Percentiles rank a stretch among this genome's conserved stretches.
Evolutionary conservation across 2,888 invertebrate genomes (phyloP).

Genomic region (Aspidiotus destructor): DNA sequence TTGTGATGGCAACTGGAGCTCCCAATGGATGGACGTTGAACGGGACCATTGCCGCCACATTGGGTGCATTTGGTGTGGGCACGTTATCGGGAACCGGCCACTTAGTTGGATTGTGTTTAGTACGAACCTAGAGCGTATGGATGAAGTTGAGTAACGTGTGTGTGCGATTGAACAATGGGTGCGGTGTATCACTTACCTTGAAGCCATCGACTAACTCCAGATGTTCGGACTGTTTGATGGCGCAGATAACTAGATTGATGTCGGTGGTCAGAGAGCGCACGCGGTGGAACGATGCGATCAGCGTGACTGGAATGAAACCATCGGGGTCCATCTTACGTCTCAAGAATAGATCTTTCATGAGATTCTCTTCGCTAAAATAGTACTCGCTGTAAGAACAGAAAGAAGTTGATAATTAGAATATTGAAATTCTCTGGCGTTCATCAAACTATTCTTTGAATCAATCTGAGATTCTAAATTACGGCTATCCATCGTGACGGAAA

Average conservation of each 20-base stretch:
- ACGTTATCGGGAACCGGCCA: constrained; percentile 74
- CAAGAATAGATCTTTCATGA: constrained; percentile 89
- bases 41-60: constrained; percentile 31
- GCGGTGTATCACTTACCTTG: constrained; percentile 49
- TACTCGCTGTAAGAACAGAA: constrained; percentile 65
- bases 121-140: constrained; percentile 57
- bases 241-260: constrained; percentile 69
- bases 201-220: constrained; percentile 54
- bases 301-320: constrained; percentile 83
- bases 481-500: too few relatives aligned
- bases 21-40: constrained; percentile 39
- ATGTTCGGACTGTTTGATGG: constrained; percentile 74
- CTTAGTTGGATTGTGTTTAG: constrained; percentile 66
- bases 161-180: not conserved
- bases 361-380: constrained; percentile 95
- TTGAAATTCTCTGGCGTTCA: too few relatives aligned
- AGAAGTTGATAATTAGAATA: too few relatives aligned
- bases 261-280: constrained; percentile 80
- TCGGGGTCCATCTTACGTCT: constrained; percentile 91
- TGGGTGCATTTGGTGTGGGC: constrained; percentile 32
- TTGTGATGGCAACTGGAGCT: constrained; percentile 35
- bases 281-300: constrained; percentile 93
- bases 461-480: too few relatives aligned
- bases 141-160: too few relatives aligned
- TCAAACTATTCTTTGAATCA: too few relatives aligned